phyloP scores from a whole-genome alignment of 2,888 invertebrate genomes.

The Norana najaformis region DNA sequence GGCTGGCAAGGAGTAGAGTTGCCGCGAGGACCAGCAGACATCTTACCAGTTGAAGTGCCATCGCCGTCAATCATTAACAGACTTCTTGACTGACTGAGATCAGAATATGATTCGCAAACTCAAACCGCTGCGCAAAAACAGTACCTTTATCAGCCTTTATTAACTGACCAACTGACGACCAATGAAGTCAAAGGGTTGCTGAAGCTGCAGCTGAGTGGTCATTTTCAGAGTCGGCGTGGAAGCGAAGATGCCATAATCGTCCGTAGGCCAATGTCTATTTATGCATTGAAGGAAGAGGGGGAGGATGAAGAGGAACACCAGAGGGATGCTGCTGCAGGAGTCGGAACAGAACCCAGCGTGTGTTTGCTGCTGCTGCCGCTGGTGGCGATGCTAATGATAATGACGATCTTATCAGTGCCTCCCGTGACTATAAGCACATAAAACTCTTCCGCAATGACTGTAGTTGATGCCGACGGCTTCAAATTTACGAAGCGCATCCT shows the following conservation, averaged over 20 bases:
- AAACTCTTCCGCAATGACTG: background rate
- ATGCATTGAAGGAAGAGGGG: background rate
- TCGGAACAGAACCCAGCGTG: background rate
- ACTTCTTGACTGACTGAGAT: background rate
- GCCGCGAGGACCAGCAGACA: background rate
- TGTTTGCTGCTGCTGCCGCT: background rate
- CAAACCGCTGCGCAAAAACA: too few relatives aligned
- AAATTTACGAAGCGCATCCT: background rate
- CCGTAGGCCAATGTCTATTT: background rate
- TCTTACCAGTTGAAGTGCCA: background rate
- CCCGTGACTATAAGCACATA: background rate
- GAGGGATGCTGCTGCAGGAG: conserved; percentile 7
- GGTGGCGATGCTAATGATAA: background rate
- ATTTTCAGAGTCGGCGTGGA: background rate
- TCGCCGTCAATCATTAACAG: background rate
- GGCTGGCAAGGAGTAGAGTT: background rate
- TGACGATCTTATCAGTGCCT: background rate
- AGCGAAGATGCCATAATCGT: background rate
- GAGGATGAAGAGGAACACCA: background rate
- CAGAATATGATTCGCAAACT: background rate
- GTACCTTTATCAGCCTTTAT: background rate
- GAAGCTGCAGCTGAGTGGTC: background rate
- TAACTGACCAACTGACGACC: background rate
- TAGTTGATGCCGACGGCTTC: background rate
- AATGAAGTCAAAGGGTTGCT: background rate